A percentile compares a stretch with the other conserved stretches of the same genome.
Conservation (phyloP, 2,113 vertebrate species). For the Hemiprocne comata region DNA sequence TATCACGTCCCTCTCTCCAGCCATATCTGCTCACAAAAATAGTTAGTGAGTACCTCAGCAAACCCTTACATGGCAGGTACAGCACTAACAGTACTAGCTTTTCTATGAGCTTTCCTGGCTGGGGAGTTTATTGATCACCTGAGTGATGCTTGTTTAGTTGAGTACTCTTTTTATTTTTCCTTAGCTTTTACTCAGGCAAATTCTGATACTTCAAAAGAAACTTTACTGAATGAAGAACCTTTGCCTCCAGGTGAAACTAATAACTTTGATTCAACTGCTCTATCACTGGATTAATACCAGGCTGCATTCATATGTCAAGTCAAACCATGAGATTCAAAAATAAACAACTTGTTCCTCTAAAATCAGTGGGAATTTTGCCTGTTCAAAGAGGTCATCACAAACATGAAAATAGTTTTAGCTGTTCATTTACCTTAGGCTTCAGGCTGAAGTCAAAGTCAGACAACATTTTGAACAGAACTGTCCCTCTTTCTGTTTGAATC, state of each 20-base stretch:
- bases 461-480: background rate
- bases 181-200: background rate
- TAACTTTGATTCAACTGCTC: background rate
- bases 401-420: background rate
- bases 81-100: background rate
- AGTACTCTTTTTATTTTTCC: background rate
- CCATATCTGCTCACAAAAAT: background rate
- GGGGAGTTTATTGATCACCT: background rate
- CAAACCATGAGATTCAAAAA: background rate
- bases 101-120: background rate
- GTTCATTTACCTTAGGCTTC: background rate
- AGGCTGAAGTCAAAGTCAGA: background rate
- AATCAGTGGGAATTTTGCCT: background rate
- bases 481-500: background rate
- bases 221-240: background rate
- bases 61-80: background rate
- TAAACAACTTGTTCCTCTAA: background rate
- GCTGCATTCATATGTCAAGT: background rate
- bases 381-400: background rate
- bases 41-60: background rate
- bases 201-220: constrained; percentile 6
- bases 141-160: background rate
- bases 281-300: background rate
- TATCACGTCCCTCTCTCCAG: background rate
- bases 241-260: constrained; percentile 8